phyloP scores from a whole-genome alignment of 2,797 vertebrate genomes.

The Phataginus tetradactyla region DNA sequence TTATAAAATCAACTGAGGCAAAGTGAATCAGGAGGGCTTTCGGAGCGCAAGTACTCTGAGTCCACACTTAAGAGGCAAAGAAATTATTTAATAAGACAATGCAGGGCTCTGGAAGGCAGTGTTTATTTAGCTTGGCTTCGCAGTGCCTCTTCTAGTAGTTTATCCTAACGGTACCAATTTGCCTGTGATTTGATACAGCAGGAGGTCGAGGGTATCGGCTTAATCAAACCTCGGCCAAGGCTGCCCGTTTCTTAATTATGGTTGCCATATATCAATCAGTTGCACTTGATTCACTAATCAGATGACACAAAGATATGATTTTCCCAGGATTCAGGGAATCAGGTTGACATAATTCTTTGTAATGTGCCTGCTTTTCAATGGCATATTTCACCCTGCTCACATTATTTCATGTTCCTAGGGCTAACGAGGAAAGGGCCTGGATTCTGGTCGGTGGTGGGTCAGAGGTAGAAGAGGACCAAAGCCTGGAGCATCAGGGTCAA shows the following conservation, averaged over 20 bases:
- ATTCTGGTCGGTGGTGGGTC: not conserved
- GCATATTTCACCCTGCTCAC: not conserved
- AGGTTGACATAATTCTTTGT: conserved; percentile 74
- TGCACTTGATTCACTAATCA: conserved; percentile 72
- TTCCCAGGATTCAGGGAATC: conserved; percentile 66
- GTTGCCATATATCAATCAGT: conserved; percentile 77
- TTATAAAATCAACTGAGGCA: conserved; percentile 82
- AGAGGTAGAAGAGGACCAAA: not conserved
- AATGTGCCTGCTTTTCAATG: not conserved
- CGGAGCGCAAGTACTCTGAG: conserved; percentile 47
- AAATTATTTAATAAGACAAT: conserved; percentile 85
- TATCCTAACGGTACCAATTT: conserved; percentile 78
- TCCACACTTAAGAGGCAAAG: conserved; percentile 80
- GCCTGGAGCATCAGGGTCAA: not conserved
- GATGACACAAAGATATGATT: conserved; percentile 72
- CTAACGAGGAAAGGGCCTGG: not conserved
- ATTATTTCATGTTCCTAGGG: not conserved
- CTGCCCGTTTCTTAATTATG: conserved; percentile 72
- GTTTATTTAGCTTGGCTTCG: conserved; percentile 82
- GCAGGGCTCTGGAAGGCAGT: conserved; percentile 53
- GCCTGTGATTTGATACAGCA: conserved; percentile 79
- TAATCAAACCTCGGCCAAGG: conserved; percentile 79
- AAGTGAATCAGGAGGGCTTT: conserved; percentile 78
- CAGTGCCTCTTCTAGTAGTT: conserved; percentile 79
- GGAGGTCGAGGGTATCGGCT: conserved; percentile 79